Percentiles rank a stretch among this genome's conserved stretches.
Conservation (phyloP, 1,140 invertebrate species). For the Nymphalis io region DNA sequence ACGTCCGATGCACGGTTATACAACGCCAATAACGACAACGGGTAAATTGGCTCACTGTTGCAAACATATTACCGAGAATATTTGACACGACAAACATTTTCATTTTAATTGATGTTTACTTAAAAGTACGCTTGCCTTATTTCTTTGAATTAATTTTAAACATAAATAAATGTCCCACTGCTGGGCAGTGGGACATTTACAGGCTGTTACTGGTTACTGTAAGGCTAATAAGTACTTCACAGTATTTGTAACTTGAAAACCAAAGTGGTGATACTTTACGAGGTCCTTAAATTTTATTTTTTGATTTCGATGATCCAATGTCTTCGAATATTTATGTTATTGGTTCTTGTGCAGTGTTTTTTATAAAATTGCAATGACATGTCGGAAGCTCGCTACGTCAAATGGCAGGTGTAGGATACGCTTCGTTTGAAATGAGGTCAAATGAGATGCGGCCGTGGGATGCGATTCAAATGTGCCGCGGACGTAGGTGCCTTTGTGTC, state of each 20-base stretch:
- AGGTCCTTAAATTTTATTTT: too few species aligned
- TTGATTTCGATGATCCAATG: too few species aligned
- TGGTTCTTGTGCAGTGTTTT: slow-evolving; percentile 8
- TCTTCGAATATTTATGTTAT: neutral
- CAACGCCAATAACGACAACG: neutral
- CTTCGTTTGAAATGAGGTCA: slow-evolving; percentile 60
- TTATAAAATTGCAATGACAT: slow-evolving; percentile 18
- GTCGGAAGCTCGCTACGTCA: slow-evolving; percentile 21
- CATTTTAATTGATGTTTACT: neutral
- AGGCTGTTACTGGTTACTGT: too few species aligned
- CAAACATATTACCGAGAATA: slow-evolving; percentile 14
- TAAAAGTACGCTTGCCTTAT: neutral
- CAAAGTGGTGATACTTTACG: too few species aligned
- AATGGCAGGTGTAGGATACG: slow-evolving; percentile 52
- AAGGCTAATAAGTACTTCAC: too few species aligned
- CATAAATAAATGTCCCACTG: too few species aligned
- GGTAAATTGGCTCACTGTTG: slow-evolving; percentile 9
- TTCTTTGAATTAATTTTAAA: neutral
- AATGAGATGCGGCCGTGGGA: slow-evolving; percentile 52
- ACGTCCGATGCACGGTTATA: slow-evolving; percentile 13
- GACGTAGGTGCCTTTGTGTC: slow-evolving; percentile 48
- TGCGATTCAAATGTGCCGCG: slow-evolving; percentile 58
- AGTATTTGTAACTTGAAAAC: too few species aligned
- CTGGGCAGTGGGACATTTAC: too few species aligned
- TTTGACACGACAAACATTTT: neutral